A percentile compares a stretch with the other conserved stretches of the same genome.
phyloP scores from a whole-genome alignment of 2,888 invertebrate genomes.

The Ophioninae sp. region DNA sequence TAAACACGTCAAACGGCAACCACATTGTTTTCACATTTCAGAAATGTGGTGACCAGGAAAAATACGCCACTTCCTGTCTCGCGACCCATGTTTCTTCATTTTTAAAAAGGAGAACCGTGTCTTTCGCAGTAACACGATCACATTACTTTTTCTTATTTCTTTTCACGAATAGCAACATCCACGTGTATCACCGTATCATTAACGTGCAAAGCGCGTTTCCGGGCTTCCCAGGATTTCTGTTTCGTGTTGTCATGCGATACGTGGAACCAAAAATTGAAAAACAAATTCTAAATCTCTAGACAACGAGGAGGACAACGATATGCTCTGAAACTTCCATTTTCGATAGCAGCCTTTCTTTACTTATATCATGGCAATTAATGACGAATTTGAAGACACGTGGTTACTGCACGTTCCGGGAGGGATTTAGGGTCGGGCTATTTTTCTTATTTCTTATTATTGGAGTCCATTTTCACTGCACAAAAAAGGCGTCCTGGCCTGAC shows the following conservation, averaged over 20 bases:
- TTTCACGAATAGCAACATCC: background rate
- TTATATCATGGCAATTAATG: conserved; percentile 10
- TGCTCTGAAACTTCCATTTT: conserved; percentile 47
- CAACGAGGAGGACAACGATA: conserved; percentile 62
- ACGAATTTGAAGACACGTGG: background rate
- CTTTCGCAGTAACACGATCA: background rate
- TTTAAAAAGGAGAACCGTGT: background rate
- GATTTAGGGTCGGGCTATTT: conserved; percentile 30
- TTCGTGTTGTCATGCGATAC: conserved; percentile 4
- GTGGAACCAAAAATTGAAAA: conserved; percentile 31
- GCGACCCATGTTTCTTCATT: background rate
- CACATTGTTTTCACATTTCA: background rate
- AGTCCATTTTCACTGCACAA: conserved; percentile 25
- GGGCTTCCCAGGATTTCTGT: conserved; percentile 2
- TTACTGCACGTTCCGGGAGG: conserved; percentile 25
- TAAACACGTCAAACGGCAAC: background rate
- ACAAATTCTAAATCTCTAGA: conserved; percentile 51
- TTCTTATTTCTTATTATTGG: conserved; percentile 34
- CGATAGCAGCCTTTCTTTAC: background rate
- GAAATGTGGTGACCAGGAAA: background rate
- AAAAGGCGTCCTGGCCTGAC: background rate
- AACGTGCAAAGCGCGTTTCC: conserved; percentile 18
- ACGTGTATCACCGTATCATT: conserved; percentile 29
- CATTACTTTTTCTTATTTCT: conserved; percentile 1
- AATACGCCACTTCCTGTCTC: background rate